phyloP scores from a whole-genome alignment of 2,797 vertebrate genomes.

The Gallinago solitaria region DNA sequence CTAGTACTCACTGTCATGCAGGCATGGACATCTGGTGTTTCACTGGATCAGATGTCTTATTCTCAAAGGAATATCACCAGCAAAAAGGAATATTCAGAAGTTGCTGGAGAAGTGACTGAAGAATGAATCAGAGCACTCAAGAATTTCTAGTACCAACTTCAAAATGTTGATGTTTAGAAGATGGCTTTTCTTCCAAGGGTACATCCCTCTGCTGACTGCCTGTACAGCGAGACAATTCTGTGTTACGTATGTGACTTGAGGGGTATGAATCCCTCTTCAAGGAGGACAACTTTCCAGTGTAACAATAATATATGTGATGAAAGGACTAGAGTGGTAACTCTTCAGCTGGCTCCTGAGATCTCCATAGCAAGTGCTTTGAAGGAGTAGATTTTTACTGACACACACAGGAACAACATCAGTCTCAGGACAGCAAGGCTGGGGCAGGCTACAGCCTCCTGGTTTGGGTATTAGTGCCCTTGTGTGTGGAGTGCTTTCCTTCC shows the following conservation, averaged over 20 bases:
- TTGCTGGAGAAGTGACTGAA: neutral
- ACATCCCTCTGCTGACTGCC: neutral
- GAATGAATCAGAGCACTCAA: neutral
- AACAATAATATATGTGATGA: neutral
- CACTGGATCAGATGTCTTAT: neutral
- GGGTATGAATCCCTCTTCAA: neutral
- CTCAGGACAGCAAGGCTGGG: neutral
- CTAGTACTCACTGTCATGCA: neutral
- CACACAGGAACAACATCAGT: neutral
- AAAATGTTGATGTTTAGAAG: neutral
- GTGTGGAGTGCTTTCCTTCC: neutral
- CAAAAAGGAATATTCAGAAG: too few species aligned
- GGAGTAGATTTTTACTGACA: neutral
- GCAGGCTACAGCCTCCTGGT: neutral
- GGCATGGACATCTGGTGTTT: neutral
- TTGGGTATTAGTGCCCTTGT: neutral
- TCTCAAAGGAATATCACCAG: neutral
- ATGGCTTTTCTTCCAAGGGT: neutral
- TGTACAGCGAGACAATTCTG: neutral
- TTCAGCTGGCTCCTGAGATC: neutral
- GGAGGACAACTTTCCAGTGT: neutral
- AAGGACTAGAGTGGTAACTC: neutral
- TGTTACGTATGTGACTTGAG: fast-evolving
- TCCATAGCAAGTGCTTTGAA: neutral
- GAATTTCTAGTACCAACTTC: neutral